A percentile compares a stretch with the other conserved stretches of the same genome.
phyloP scores from a whole-genome alignment of 2,797 vertebrate genomes.

The Myotis vivesi region DNA sequence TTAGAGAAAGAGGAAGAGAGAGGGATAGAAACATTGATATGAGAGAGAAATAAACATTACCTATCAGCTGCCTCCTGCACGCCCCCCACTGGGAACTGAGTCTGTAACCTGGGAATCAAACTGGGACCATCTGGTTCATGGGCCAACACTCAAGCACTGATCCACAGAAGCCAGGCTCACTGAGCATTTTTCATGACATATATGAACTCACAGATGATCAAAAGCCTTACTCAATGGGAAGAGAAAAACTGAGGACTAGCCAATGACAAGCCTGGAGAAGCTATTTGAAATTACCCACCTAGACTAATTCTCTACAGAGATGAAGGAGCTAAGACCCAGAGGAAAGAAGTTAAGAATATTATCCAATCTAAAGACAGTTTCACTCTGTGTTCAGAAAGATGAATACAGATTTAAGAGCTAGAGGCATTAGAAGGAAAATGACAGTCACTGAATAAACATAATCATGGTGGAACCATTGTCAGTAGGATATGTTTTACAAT shows the following conservation, averaged over 20 bases:
- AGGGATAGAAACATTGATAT: too few relatives aligned
- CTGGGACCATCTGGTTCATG: too few relatives aligned
- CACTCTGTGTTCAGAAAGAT: neutral
- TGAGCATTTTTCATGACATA: neutral
- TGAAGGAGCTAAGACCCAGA: neutral
- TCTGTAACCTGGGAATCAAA: too few relatives aligned
- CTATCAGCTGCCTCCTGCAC: too few relatives aligned
- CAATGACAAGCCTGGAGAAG: neutral
- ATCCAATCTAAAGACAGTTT: neutral
- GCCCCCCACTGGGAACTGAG: too few relatives aligned
- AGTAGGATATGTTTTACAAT: neutral
- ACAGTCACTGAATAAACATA: neutral
- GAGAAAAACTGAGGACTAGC: neutral
- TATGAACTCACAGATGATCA: neutral
- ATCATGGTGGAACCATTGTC: neutral
- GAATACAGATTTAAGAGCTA: neutral
- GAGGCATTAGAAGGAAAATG: neutral
- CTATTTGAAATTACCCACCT: neutral
- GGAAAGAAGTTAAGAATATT: neutral
- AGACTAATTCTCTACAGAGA: neutral
- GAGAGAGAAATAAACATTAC: too few relatives aligned
- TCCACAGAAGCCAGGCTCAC: too few relatives aligned
- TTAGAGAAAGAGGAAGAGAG: too few relatives aligned
- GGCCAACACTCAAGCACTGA: too few relatives aligned
- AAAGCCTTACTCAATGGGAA: neutral